Base-by-base conservation (phyloP, 2,797 vertebrate genomes). In the Pipistrellus kuhlii region DNA sequence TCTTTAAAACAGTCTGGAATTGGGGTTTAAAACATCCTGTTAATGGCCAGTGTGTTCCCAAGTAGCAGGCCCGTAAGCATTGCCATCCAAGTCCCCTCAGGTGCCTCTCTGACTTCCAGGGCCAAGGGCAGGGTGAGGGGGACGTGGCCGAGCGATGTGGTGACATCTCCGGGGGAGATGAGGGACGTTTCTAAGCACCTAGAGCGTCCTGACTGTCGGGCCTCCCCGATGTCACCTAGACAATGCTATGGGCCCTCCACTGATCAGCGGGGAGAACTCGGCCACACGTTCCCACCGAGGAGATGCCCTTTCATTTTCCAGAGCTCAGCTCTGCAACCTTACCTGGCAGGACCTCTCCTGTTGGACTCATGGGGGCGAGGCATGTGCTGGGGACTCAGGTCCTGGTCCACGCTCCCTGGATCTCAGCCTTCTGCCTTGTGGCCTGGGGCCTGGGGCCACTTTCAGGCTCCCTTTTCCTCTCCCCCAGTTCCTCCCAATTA, bases 1-100 rank as follows among this genome's bases (percentile, higher is more conserved):
- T 73, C 83, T 72, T 92, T 44, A 84, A 88, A 35, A 53, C 3
- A 80, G 44, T 18, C 57, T 93, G 32, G 30, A 84, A 57, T 17
- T 46, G 35, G 73, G 41, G 3, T 46, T 66, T 86, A 68, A 48
- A 41, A 41, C 46, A 15, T 55, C 57, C 46, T 9, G 21, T 53
- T 32, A 46, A 41, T 51, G 55, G 84, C 64, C 41, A 30, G 38
- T 44, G 14, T 76, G 32, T n/a, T 86, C 27, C 15, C 5, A 25
- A 11, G 27, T 73, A 48, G 46, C 23, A 62, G 72, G 48, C 73
- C 14, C 7, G 0, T 41, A 62, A 32, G 14, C 71, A 64, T 23
- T 13, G 44, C 41, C 21, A 17, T 20, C n/a, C 48, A 38, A 32
- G 1, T 57, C 4, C 8, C 21, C 30, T 35, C 66, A 48, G 84